Conservation (phyloP, 1,140 invertebrate genomes). For the Leptopilina boulardi region DNA sequence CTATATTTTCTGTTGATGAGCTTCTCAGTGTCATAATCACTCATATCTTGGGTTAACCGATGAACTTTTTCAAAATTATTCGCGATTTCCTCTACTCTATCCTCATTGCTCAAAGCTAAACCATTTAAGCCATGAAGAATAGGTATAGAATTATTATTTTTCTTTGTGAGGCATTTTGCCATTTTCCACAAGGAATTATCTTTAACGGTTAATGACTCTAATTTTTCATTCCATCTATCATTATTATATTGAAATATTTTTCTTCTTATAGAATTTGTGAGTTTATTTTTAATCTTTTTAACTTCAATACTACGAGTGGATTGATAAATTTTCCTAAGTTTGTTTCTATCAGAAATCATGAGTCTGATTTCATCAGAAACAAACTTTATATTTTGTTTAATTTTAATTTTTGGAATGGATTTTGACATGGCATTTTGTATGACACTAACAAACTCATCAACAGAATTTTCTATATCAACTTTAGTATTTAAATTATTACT, state of each 20-base stretch:
- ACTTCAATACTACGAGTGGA: not conserved
- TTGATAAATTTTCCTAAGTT: not conserved
- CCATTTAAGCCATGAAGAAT: not conserved
- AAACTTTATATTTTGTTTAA: not conserved
- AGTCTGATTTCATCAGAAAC: not conserved
- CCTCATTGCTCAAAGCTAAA: not conserved
- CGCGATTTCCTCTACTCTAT: constrained; percentile 34
- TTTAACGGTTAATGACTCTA: not conserved
- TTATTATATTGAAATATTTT: not conserved
- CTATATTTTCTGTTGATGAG: constrained; percentile 18
- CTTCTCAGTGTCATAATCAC: not conserved
- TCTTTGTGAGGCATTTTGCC: not conserved
- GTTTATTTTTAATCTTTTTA: not conserved
- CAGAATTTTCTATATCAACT: not conserved
- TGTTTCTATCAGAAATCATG: not conserved
- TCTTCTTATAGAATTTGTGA: not conserved
- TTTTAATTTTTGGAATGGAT: not conserved
- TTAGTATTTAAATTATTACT: not conserved
- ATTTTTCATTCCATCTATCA: not conserved
- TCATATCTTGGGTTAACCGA: constrained; percentile 5
- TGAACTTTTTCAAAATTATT: constrained; percentile 31
- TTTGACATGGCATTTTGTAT: not conserved
- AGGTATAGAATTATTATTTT: not conserved
- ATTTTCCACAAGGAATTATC: not conserved
- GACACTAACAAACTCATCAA: not conserved